Evolutionary conservation across 2,113 vertebrate genomes (phyloP).

Genomic region (Microcebus jonahi): DNA sequence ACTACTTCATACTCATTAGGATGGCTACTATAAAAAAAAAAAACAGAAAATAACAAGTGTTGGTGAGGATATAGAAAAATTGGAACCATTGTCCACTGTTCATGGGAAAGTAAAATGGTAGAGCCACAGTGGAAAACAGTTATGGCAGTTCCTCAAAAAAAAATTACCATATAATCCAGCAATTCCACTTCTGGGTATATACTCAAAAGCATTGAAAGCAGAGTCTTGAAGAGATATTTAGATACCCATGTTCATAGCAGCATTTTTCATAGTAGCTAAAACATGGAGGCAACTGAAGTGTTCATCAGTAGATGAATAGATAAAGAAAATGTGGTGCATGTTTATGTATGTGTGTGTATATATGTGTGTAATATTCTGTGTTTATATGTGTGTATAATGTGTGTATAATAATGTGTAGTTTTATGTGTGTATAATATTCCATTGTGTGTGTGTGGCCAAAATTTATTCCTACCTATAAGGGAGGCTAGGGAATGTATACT

Average conservation of each 20-base stretch:
- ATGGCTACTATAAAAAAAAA: background rate
- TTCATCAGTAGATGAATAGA: background rate
- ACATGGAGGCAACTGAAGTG: background rate
- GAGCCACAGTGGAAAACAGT: background rate
- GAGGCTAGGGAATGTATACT: background rate
- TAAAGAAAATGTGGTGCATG: background rate
- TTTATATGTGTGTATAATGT: no score
- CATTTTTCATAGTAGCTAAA: slow-evolving; percentile 16
- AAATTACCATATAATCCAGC: background rate
- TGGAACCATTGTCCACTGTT: background rate
- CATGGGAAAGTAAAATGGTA: background rate
- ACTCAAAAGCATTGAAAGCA: background rate
- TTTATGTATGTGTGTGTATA: no score
- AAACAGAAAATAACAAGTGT: background rate
- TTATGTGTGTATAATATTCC: no score
- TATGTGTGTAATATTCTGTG: background rate
- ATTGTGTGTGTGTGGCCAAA: background rate
- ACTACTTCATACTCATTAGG: background rate
- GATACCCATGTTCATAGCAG: background rate
- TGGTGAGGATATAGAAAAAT: background rate
- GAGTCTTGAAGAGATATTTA: background rate
- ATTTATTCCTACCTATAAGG: background rate
- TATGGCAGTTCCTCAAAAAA: background rate
- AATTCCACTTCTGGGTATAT: background rate
- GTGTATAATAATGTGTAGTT: background rate